Evolutionary conservation across 2,113 vertebrate species (phyloP).

Genomic region (Paracanthobrama guichenoti): DNA sequence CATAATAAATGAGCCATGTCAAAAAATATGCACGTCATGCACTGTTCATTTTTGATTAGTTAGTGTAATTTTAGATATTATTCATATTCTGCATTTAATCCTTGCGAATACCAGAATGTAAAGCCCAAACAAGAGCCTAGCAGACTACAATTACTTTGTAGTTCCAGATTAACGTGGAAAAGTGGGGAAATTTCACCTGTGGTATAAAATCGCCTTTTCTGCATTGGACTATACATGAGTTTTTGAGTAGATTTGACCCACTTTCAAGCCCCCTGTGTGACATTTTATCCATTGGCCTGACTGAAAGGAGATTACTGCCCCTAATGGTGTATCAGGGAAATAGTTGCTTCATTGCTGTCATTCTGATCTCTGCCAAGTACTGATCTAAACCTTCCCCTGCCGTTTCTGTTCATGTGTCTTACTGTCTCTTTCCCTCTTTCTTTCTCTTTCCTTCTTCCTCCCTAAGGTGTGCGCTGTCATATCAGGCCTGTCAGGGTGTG

Average conservation of each 20-base stretch:
- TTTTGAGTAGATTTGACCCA: not conserved
- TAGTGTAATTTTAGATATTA: not conserved
- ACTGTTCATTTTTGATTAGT: not conserved
- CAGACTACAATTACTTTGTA: not conserved
- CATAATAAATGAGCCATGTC: no score
- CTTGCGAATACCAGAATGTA: not conserved
- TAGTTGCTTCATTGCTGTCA: slow-evolving; percentile 23
- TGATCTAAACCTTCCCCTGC: slow-evolving; percentile 57
- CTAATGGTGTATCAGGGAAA: slow-evolving; percentile 56
- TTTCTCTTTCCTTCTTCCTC: slow-evolving; percentile 46
- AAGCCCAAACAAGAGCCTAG: no score
- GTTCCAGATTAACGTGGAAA: not conserved
- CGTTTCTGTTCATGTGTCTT: slow-evolving; percentile 53
- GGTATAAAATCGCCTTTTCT: not conserved
- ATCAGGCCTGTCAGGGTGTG: slow-evolving; percentile 93
- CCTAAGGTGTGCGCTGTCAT: slow-evolving; percentile 92
- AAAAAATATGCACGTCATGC: not conserved
- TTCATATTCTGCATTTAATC: not conserved
- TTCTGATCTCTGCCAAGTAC: slow-evolving; percentile 49
- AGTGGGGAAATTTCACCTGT: not conserved
- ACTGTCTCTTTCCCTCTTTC: slow-evolving; percentile 3
- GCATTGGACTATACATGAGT: not conserved
- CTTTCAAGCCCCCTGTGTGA: not conserved
- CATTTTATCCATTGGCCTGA: slow-evolving; percentile 23
- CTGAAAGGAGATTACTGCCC: slow-evolving; percentile 51